Evolutionary conservation across 1,140 invertebrate genomes (phyloP).

Genomic region (Xylocopa sonorina): DNA sequence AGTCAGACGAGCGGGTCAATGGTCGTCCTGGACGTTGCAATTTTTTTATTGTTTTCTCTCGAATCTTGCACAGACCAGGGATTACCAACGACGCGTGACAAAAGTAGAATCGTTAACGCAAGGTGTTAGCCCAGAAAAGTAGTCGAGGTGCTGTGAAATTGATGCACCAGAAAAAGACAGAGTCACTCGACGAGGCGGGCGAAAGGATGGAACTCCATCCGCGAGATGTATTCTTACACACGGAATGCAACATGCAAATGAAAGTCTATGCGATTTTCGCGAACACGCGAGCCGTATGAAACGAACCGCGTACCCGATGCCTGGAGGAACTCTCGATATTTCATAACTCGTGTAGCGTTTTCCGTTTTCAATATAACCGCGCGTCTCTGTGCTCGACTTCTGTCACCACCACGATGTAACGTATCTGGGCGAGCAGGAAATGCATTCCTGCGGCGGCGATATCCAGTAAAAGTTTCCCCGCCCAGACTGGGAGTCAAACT

Average conservation of each 20-base stretch:
- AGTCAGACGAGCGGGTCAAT: background rate
- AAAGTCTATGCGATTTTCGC: constrained; percentile 3
- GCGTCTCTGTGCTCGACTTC: constrained; percentile 34
- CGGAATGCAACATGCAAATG: constrained; percentile 2
- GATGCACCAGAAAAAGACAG: no score
- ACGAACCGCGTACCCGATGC: constrained; percentile 1
- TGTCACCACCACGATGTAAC: constrained; percentile 45
- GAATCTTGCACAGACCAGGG: constrained; percentile 8
- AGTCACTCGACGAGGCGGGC: no score
- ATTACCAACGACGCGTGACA: no score
- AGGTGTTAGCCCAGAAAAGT: no score
- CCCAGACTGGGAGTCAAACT: constrained; percentile 30
- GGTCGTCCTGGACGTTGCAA: background rate
- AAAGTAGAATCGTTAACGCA: no score
- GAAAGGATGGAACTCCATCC: no score
- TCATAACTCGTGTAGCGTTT: constrained; percentile 33
- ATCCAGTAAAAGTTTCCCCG: constrained; percentile 43
- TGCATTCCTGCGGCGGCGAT: constrained; percentile 42
- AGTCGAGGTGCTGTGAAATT: no score
- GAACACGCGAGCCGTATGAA: background rate
- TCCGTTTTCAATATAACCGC: constrained; percentile 51
- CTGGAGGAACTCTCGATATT: constrained; percentile 31
- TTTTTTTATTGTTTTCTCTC: constrained; percentile 22
- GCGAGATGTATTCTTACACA: background rate
- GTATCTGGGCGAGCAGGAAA: constrained; percentile 38